A percentile compares a stretch with the other conserved stretches of the same genome.
These are phyloP conservation scores for Malaclemys terrapin DNA, from an alignment of 2,113 vertebrate species.

Conservation along the genomic window DNA sequence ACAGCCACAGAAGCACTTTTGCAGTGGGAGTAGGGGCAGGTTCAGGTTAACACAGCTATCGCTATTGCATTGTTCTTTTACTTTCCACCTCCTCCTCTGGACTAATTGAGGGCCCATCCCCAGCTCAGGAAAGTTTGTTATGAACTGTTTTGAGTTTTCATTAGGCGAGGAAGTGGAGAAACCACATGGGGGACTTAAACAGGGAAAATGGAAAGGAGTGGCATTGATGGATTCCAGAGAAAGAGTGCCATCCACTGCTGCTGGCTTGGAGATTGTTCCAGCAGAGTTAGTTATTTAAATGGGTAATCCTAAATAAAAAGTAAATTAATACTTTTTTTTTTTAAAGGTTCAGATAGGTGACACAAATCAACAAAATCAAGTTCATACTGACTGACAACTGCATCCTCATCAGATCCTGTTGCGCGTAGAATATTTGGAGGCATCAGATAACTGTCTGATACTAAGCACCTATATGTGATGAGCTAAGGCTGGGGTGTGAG, in stretches of 20 bases:
- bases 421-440: constrained; percentile 7
- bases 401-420: background rate
- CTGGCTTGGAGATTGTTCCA: background rate
- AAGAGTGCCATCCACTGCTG: rapidly evolving
- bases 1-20: background rate
- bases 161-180: background rate
- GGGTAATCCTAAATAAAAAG: background rate
- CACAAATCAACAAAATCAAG: background rate
- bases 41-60: background rate
- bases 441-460: constrained; percentile 51
- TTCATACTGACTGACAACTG: background rate
- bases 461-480: constrained; percentile 35
- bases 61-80: background rate
- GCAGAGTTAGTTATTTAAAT: background rate
- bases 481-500: constrained; percentile 51
- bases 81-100: background rate
- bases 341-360: background rate
- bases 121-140: background rate
- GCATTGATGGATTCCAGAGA: background rate
- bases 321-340: background rate
- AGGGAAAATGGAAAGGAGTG: background rate
- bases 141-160: background rate
- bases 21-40: background rate
- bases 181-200: background rate
- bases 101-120: background rate